Percentiles rank a stretch among this genome's conserved stretches.
Conservation (phyloP, 2,888 invertebrate species). For the Habroteleia sp. region DNA sequence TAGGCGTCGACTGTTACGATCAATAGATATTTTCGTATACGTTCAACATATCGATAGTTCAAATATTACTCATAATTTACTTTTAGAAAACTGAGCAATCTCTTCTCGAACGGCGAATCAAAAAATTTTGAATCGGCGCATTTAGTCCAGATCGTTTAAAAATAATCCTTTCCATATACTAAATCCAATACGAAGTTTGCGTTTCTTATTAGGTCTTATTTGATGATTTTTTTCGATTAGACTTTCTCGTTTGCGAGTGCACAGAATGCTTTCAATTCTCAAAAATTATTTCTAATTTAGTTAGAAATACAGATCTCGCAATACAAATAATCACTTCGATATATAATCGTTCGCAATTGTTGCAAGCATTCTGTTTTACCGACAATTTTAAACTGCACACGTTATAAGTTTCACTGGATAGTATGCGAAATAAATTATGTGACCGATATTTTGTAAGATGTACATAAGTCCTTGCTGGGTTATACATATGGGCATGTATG, state of each 20-base stretch:
- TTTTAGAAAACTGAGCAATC: slow-evolving; percentile 12
- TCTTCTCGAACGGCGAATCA: neutral
- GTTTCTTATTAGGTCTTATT: too few species aligned
- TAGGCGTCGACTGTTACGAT: slow-evolving; percentile 52
- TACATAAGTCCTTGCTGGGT: slow-evolving; percentile 12
- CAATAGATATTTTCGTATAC: slow-evolving; percentile 46
- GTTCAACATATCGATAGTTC: slow-evolving; percentile 35
- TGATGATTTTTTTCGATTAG: too few species aligned
- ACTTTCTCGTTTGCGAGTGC: too few species aligned
- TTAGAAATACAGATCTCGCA: too few species aligned
- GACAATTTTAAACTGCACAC: neutral
- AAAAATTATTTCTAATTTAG: too few species aligned
- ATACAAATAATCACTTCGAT: too few species aligned
- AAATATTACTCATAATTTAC: slow-evolving; percentile 39
- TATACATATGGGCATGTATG: neutral
- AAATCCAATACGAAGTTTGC: too few species aligned
- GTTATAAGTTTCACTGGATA: neutral
- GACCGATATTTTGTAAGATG: slow-evolving; percentile 38
- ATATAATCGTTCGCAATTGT: too few species aligned
- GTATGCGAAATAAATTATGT: slow-evolving; percentile 39
- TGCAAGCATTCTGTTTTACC: neutral
- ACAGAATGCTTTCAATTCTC: too few species aligned
- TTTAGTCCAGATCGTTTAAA: slow-evolving; percentile 3
- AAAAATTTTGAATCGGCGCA: slow-evolving; percentile 2
- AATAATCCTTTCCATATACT: neutral